Percentiles rank a stretch among this genome's conserved stretches.
Evolutionary conservation across 2,797 vertebrate genomes (phyloP).

Genomic region (Lepus townsendii): DNA sequence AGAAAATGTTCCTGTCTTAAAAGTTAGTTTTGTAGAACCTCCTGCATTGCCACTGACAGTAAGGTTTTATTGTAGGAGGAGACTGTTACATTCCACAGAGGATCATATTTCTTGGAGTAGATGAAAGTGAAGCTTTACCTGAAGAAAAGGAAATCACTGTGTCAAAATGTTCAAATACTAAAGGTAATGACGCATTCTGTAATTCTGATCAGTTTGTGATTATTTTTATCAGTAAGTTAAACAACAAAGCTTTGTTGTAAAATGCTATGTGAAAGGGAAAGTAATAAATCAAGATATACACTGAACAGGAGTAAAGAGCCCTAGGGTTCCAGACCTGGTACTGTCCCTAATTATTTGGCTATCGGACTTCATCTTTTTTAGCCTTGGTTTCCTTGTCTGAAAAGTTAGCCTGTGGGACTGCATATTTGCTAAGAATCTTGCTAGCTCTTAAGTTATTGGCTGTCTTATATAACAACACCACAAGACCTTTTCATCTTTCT

Average conservation of each 20-base stretch:
- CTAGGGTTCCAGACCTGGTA: not conserved
- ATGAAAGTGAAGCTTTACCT: constrained; percentile 79
- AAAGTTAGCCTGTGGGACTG: constrained; percentile 5
- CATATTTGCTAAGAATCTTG: not conserved
- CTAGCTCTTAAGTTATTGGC: not conserved
- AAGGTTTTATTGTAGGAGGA: constrained; percentile 77
- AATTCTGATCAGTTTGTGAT: constrained; percentile 30
- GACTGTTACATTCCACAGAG: constrained; percentile 83
- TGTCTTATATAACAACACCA: not conserved
- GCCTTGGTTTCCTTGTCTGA: constrained; percentile 14
- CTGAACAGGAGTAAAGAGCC: not conserved
- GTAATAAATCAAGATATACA: not conserved
- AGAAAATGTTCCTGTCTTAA: not conserved
- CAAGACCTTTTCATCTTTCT: constrained; percentile 34
- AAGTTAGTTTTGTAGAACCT: not conserved
- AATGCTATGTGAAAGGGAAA: not conserved
- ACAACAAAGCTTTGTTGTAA: not conserved
- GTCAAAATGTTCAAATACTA: constrained; percentile 77
- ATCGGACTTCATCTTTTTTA: not conserved
- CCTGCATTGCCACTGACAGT: constrained; percentile 32
- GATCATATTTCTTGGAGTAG: constrained; percentile 80
- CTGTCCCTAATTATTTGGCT: not conserved
- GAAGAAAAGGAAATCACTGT: constrained; percentile 75
- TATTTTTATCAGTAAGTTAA: constrained; percentile 49
- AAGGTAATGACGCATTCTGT: constrained; percentile 79